These are phyloP conservation scores for Cephalopachus bancanus DNA, from an alignment of 2,797 vertebrate species.

Conservation along the genomic window DNA sequence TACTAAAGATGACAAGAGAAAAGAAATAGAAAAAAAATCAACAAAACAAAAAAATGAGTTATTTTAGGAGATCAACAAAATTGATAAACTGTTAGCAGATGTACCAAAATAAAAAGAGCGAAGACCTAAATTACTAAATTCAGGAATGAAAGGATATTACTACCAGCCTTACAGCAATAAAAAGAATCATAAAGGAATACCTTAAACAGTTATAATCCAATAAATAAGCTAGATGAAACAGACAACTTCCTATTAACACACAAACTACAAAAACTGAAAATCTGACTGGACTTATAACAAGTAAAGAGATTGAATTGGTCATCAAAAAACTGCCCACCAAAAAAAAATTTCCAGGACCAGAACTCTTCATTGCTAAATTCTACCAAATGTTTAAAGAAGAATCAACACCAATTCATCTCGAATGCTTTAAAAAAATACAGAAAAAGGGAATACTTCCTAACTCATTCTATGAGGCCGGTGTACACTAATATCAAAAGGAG, in stretches of 20 bases:
- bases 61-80: slow-evolving; percentile 14
- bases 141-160: neutral
- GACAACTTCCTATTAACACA: neutral
- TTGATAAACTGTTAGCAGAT: neutral
- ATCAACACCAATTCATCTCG: neutral
- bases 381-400: neutral
- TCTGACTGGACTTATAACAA: neutral
- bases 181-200: neutral
- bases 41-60: neutral
- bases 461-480: neutral
- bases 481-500: neutral
- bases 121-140: neutral
- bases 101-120: neutral
- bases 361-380: neutral
- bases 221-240: neutral
- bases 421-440: neutral
- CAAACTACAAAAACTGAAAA: slow-evolving; percentile 37
- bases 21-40: neutral
- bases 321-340: neutral
- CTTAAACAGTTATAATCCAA: neutral
- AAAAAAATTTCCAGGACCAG: neutral
- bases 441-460: neutral
- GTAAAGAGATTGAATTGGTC: neutral
- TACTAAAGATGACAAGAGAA: neutral
- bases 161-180: neutral